phyloP scores from a whole-genome alignment of 1,140 invertebrate genomes.

The Acyrthosiphon pisum region DNA sequence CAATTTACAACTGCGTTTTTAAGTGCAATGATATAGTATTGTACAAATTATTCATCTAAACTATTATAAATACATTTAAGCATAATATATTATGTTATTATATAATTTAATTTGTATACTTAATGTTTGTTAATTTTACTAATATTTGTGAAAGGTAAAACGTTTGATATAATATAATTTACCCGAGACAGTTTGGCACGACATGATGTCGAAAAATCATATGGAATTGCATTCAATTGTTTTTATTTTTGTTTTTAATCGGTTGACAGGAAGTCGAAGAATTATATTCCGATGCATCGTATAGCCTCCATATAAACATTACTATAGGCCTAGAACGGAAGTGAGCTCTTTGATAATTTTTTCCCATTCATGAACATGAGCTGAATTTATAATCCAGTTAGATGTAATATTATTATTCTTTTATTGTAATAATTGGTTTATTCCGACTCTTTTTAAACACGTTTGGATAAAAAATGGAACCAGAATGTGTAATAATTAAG shows the following conservation, averaged over 20 bases:
- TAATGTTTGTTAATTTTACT: not conserved
- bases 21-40: too few relatives aligned
- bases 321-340: not conserved
- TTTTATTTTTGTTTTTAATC: not conserved
- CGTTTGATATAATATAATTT: not conserved
- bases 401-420: not conserved
- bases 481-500: not conserved
- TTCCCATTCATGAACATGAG: not conserved
- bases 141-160: not conserved
- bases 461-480: not conserved
- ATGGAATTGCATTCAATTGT: not conserved
- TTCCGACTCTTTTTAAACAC: not conserved
- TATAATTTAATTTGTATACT: not conserved
- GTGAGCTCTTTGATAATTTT: not conserved
- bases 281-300: not conserved
- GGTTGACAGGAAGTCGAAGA: conserved; percentile 20
- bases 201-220: not conserved
- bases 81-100: not conserved
- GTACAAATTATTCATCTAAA: too few relatives aligned
- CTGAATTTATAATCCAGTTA: not conserved
- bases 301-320: not conserved
- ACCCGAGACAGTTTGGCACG: not conserved
- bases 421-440: not conserved
- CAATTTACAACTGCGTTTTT: too few relatives aligned
- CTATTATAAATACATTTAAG: too few relatives aligned